Evolutionary conservation across 1,140 invertebrate species (phyloP).

Genomic region (Drosophila suzukii): DNA sequence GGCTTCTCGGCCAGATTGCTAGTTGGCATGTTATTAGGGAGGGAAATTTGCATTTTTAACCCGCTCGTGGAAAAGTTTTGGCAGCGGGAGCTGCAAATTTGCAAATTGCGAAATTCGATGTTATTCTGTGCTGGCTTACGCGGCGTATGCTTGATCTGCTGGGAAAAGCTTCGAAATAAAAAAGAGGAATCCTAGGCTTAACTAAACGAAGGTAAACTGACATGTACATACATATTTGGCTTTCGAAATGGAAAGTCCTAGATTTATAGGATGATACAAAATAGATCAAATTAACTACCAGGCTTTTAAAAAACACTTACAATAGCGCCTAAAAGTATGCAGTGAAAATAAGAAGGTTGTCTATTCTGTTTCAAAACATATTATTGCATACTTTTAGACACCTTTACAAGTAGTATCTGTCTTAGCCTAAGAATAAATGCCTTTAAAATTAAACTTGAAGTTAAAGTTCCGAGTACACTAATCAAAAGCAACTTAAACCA

Average conservation of each 20-base stretch:
- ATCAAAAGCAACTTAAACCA: neutral
- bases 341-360: too few species aligned
- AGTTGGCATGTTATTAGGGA: conserved; percentile 43
- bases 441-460: too few species aligned
- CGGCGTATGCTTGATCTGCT: conserved; percentile 36
- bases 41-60: conserved; percentile 32
- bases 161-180: neutral
- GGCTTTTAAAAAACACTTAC: too few species aligned
- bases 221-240: too few species aligned
- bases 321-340: too few species aligned
- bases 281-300: too few species aligned
- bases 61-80: conserved; percentile 9
- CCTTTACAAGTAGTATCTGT: too few species aligned
- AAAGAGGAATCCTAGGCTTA: neutral
- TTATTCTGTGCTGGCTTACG: conserved; percentile 30
- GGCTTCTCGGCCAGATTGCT: conserved; percentile 21
- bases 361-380: too few species aligned
- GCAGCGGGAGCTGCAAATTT: conserved; percentile 14
- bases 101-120: conserved; percentile 40
- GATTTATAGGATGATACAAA: too few species aligned
- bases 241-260: too few species aligned
- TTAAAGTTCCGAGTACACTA: neutral
- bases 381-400: too few species aligned
- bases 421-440: too few species aligned
- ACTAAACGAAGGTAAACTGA: neutral